These are phyloP conservation scores for Eleutherodactylus coqui DNA, from an alignment of 2,797 vertebrate genomes.

Conservation along the genomic window DNA sequence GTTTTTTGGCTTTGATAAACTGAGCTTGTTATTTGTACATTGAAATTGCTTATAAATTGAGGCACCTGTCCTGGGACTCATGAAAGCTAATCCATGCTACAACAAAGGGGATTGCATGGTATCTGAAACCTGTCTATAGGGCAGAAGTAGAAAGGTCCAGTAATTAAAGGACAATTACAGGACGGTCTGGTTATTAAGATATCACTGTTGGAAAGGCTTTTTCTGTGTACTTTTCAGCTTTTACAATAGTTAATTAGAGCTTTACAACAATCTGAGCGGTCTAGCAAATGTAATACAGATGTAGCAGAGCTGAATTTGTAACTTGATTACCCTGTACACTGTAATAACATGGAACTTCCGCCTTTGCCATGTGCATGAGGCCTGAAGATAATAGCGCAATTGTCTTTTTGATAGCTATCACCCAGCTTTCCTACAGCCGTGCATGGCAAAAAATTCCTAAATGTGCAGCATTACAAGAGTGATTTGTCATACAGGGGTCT, in stretches of 20 bases:
- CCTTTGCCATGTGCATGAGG: too few species aligned
- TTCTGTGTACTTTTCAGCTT: background rate
- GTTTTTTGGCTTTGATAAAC: conserved; percentile 55
- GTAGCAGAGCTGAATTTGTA: background rate
- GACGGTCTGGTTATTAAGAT: conserved; percentile 22
- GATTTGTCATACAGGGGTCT: too few species aligned
- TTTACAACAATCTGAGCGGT: background rate
- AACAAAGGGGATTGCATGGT: conserved; percentile 31
- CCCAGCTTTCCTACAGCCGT: too few species aligned
- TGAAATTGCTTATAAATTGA: conserved; percentile 45
- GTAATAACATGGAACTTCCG: too few species aligned
- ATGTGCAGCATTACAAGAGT: too few species aligned
- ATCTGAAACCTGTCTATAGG: conserved; percentile 49
- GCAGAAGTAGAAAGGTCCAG: conserved; percentile 19
- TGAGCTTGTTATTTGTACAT: conserved; percentile 51
- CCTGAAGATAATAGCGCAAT: too few species aligned
- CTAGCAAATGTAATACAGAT: background rate
- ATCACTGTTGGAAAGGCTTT: background rate
- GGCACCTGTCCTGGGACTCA: conserved; percentile 33
- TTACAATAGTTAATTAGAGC: background rate
- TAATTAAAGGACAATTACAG: conserved; percentile 43
- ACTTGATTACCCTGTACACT: background rate
- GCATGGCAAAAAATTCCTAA: too few species aligned
- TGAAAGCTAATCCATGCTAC: conserved; percentile 43
- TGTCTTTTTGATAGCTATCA: too few species aligned